Conservation (phyloP, 2,113 vertebrate genomes). For the Engystomops pustulosus region DNA sequence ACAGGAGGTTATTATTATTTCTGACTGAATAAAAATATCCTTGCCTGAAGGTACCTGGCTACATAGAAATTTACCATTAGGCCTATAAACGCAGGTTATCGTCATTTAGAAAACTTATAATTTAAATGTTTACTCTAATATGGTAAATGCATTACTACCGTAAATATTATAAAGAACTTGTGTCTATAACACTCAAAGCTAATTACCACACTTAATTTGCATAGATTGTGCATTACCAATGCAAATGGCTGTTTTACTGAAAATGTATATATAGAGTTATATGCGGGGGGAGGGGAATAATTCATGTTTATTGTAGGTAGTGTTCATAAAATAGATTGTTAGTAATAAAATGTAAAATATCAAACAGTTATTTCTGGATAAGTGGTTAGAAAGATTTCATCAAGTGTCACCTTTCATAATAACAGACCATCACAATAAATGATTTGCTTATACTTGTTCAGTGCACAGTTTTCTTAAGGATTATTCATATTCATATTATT, state of each 20-base stretch:
- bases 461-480: too few species aligned
- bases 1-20: neutral
- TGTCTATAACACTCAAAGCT: neutral
- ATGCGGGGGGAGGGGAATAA: neutral
- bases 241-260: neutral
- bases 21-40: neutral
- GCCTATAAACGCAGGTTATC: neutral
- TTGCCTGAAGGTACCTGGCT: neutral
- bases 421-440: conserved; percentile 42
- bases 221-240: neutral
- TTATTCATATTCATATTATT: conserved; percentile 27
- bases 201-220: neutral
- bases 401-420: conserved; percentile 33
- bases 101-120: conserved; percentile 18
- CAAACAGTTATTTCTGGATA: conserved; percentile 30
- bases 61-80: neutral
- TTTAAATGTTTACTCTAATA: conserved; percentile 15
- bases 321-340: conserved; percentile 27
- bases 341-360: conserved; percentile 44
- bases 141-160: conserved; percentile 13
- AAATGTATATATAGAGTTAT: conserved; percentile 21
- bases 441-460: conserved; percentile 6
- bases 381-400: conserved; percentile 16
- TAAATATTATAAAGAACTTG: neutral
- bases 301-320: neutral